Evolutionary conservation across 1,140 invertebrate genomes (phyloP).

Genomic region (Drosophila baimaii): DNA sequence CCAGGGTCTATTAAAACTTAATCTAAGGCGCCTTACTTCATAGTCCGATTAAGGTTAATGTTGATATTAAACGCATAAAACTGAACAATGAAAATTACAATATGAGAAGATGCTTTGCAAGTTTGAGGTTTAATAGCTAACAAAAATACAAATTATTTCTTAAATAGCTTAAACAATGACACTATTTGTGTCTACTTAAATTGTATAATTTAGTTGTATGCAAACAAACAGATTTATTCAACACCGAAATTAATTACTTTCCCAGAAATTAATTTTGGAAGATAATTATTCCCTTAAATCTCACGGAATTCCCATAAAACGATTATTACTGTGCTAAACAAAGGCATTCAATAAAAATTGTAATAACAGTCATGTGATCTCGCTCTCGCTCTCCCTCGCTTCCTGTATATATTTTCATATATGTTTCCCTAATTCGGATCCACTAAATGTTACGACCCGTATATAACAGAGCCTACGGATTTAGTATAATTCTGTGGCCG

Average conservation of each 20-base stretch:
- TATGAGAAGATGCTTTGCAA: background rate
- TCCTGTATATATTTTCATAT: background rate
- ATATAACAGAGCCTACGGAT: conserved; percentile 11
- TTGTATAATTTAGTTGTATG: background rate
- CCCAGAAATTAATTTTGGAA: background rate
- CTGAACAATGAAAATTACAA: background rate
- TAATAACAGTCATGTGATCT: conserved; percentile 17
- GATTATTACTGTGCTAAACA: conserved; percentile 2
- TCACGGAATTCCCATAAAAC: background rate
- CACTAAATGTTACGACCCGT: conserved; percentile 14
- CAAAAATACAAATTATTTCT: background rate
- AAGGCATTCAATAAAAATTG: background rate
- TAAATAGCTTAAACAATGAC: background rate
- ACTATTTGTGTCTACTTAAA: no score
- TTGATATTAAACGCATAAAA: background rate
- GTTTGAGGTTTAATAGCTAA: background rate
- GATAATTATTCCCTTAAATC: conserved; percentile 2
- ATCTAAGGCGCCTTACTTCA: background rate
- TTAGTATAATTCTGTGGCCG: conserved; percentile 11
- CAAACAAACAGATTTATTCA: background rate
- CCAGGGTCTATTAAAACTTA: background rate
- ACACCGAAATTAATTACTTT: background rate
- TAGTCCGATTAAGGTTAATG: background rate
- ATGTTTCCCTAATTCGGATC: background rate
- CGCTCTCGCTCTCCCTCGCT: background rate